phyloP scores from a whole-genome alignment of 2,113 vertebrate species.

The Heterotilapia buettikoferi region DNA sequence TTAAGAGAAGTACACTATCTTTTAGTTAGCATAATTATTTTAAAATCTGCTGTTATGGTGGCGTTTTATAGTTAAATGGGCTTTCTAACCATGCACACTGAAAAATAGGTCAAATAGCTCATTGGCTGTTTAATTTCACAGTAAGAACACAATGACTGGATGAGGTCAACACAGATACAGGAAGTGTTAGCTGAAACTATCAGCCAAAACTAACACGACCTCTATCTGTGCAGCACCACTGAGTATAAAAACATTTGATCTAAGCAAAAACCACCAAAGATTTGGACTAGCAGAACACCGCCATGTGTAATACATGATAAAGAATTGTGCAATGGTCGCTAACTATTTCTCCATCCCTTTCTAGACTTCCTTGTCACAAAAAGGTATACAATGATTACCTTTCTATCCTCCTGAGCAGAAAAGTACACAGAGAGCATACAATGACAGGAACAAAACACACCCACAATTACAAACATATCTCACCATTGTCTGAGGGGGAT shows the following conservation, averaged over 20 bases:
- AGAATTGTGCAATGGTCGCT: not conserved
- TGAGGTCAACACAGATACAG: conserved; percentile 14
- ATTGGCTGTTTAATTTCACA: not conserved
- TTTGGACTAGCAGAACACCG: not conserved
- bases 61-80: not conserved
- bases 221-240: not conserved
- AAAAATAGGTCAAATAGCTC: not conserved
- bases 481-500: conserved; percentile 90
- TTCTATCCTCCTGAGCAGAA: not conserved
- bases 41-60: not conserved
- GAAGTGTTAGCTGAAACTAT: conserved; percentile 22
- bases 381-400: not conserved
- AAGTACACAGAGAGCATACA: not conserved
- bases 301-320: not conserved
- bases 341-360: not conserved
- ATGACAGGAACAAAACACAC: not conserved
- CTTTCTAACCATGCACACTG: not conserved
- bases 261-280: not conserved
- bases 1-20: not conserved
- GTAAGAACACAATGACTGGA: not conserved
- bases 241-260: conserved; percentile 20
- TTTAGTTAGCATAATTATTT: not conserved
- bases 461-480: not conserved
- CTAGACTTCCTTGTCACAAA: not conserved
- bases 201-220: conserved; percentile 42